Evolutionary conservation across 2,888 invertebrate species (phyloP).

Genomic region (Strigamia transsilvanica): DNA sequence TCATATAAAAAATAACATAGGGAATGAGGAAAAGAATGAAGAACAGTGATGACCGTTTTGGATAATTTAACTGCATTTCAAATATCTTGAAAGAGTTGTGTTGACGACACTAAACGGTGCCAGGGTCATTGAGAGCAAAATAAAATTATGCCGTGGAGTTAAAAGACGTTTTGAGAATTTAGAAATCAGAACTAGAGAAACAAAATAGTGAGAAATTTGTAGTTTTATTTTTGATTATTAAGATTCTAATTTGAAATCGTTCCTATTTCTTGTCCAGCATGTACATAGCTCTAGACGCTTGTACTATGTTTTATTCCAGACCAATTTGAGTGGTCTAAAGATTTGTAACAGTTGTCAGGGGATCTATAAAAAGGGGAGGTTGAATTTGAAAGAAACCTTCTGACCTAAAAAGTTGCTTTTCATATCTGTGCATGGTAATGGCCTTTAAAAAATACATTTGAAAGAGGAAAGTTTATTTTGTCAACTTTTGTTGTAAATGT

Average conservation of each 20-base stretch:
- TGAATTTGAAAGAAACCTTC: conserved; percentile 11
- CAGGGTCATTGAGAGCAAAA: conserved; percentile 25
- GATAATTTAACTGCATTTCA: conserved; percentile 34
- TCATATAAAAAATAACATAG: neutral
- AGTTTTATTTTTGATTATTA: conserved; percentile 40
- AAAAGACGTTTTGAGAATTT: conserved; percentile 40
- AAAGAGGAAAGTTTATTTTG: conserved; percentile 34
- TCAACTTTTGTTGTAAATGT: conserved; percentile 34
- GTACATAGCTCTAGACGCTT: conserved; percentile 47
- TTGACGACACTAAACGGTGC: conserved; percentile 10
- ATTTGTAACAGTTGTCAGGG: conserved; percentile 39
- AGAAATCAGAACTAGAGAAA: conserved; percentile 31
- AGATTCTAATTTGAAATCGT: conserved; percentile 14
- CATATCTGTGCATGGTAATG: conserved; percentile 43
- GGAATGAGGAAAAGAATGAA: neutral
- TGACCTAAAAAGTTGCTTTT: conserved; percentile 38
- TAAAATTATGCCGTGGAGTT: conserved; percentile 27
- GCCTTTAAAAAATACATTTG: conserved; percentile 13
- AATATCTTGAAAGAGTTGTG: conserved; percentile 41
- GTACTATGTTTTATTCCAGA: conserved; percentile 42
- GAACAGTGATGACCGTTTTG: neutral
- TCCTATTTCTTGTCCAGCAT: conserved; percentile 41
- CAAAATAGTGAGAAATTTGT: conserved; percentile 41
- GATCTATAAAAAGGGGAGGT: conserved; percentile 19
- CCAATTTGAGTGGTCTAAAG: conserved; percentile 33